Evolutionary conservation across 2,113 vertebrate species (phyloP).

Genomic region (Cyanoderma ruficeps): DNA sequence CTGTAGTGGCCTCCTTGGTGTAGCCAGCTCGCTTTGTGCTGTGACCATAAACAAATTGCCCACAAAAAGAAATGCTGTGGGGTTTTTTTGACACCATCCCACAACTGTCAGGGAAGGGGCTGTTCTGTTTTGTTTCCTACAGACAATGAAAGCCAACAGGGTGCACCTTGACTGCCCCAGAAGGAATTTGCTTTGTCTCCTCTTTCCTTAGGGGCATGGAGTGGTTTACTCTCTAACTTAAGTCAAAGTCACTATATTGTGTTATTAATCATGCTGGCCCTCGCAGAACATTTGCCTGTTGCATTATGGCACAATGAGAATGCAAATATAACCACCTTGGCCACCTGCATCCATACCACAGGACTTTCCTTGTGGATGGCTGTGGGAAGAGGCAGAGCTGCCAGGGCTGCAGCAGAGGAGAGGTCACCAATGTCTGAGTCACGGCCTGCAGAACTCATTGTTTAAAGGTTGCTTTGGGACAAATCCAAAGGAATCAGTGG

Average conservation of each 20-base stretch:
- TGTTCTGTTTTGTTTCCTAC: conserved; percentile 14
- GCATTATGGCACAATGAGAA: not conserved
- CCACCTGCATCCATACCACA: accelerated
- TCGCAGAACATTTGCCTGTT: not conserved
- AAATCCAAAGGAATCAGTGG: not conserved
- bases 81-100: not conserved
- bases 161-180: conserved; percentile 9
- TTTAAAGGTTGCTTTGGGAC: not conserved
- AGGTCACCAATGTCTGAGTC: not conserved
- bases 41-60: not conserved
- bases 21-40: not conserved
- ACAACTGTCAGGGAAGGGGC: not conserved
- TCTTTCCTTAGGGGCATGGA: not conserved
- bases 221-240: not conserved
- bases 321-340: not conserved
- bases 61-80: not conserved
- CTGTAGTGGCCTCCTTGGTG: not conserved
- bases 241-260: not conserved
- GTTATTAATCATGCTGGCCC: not conserved
- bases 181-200: not conserved
- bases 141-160: conserved; percentile 25
- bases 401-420: not conserved
- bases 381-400: not conserved
- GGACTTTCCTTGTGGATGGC: not conserved
- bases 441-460: not conserved